Evolutionary conservation across 1,140 invertebrate genomes (phyloP).

Genomic region (Bombus superbus): DNA sequence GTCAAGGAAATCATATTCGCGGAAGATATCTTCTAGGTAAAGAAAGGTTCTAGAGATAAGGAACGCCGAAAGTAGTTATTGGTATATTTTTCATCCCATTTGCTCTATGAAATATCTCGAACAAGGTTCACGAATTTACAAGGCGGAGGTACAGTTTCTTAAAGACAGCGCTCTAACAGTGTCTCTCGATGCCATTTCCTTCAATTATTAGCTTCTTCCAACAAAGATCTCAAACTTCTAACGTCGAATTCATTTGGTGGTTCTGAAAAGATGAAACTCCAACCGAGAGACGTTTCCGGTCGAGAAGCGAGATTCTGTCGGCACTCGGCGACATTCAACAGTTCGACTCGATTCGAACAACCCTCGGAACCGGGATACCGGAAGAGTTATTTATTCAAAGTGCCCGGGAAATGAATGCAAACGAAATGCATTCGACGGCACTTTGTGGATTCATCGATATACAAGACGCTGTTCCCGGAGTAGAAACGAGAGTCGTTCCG

Average conservation of each 20-base stretch:
- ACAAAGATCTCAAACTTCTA: neutral
- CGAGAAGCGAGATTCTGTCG: neutral
- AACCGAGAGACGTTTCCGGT: neutral
- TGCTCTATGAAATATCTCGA: too few relatives aligned
- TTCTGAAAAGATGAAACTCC: neutral
- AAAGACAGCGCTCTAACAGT: neutral
- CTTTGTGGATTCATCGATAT: slow-evolving; percentile 37
- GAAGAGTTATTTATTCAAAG: slow-evolving; percentile 35
- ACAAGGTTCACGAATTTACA: too few relatives aligned
- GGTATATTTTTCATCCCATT: too few relatives aligned
- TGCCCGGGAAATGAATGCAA: slow-evolving; percentile 25
- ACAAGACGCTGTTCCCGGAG: slow-evolving; percentile 3
- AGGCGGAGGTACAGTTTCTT: too few relatives aligned
- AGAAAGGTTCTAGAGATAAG: too few relatives aligned
- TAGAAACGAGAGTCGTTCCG: neutral
- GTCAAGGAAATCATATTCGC: too few relatives aligned
- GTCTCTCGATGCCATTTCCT: neutral
- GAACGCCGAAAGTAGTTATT: too few relatives aligned
- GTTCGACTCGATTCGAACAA: neutral
- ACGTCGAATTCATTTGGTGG: neutral
- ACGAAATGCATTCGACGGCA: slow-evolving; percentile 38
- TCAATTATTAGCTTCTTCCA: neutral
- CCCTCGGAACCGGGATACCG: neutral
- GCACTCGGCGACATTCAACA: neutral
- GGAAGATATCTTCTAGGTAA: too few relatives aligned